phyloP scores from a whole-genome alignment of 2,113 vertebrate genomes.

The Australoheros scitulus region DNA sequence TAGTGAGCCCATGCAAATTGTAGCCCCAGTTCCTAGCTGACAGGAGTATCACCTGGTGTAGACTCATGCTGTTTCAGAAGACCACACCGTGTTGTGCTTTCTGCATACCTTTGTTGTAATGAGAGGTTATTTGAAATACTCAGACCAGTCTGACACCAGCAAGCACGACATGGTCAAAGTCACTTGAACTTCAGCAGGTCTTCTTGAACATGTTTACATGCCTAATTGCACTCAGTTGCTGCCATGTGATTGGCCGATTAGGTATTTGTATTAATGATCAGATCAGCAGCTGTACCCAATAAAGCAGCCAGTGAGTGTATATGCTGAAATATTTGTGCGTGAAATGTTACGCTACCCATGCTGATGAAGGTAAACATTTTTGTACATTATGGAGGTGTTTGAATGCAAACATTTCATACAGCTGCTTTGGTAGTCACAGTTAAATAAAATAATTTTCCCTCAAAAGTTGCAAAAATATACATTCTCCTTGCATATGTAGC shows the following conservation, averaged over 20 bases:
- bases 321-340: not conserved
- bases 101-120: not conserved
- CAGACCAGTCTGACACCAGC: not conserved
- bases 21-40: not conserved
- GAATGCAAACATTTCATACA: not conserved
- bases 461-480: not conserved
- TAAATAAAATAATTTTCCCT: not conserved
- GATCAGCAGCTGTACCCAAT: not conserved
- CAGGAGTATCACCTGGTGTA: not conserved
- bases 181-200: too few species aligned
- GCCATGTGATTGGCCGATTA: not conserved
- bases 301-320: not conserved
- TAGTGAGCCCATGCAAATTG: not conserved
- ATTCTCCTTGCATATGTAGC: not conserved
- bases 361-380: not conserved
- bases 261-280: not conserved
- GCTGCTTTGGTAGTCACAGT: not conserved
- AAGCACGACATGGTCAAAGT: not conserved
- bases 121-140: not conserved
- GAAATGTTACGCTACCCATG: not conserved
- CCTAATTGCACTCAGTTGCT: too few species aligned
- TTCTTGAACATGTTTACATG: too few species aligned
- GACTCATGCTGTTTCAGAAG: not conserved
- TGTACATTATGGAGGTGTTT: not conserved
- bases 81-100: not conserved